Base-by-base conservation (phyloP, 2,888 invertebrate genomes). In the Spilosoma lubricipeda region DNA sequence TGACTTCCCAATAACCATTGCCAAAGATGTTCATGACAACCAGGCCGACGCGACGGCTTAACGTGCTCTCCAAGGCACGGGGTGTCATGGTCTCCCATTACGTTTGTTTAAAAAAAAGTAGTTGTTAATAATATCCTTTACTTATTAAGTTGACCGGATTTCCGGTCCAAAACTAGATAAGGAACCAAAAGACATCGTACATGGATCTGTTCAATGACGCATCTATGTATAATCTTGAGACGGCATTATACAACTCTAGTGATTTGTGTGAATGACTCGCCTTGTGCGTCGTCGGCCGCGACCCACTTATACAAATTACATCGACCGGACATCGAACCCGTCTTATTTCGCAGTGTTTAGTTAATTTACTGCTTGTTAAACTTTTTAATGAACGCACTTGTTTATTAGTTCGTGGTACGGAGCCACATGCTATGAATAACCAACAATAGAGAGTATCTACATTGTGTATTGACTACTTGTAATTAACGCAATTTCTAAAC, bases 301-400 rank as follows among this genome's bases (percentile, higher is more conserved):
- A 78, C 78, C 84, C 72, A 84, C 73, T 82, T 80, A 80, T 76
- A 73, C 67, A 76, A 63, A 39, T 68, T 52, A 68, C 72, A 67
- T 70, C 76, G 74, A 64, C 75, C 78, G 82, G 78, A 64, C 82
- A 76, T 69, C 77, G 83, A 82, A 85, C 83, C 77, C 80, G 77
- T 71, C 69, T 65, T 36, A 71, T 76, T 83, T 84, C 70, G 74
- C 75, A 80, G 68, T 76, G 78, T 78, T 84, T 80, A 67, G 59
- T 36, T 67, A 67, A 74, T 74, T 74, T 67, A 70, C 42, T 36
- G 63, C 67, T 59, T 20, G 74, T 70, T 70, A 70, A 70, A 70
- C 42, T 70, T 56, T 71, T 64, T 70, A 74, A 74, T 74, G 70
- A 74, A 66, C 48, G 36, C 59, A 36, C 39, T 67, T 48, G 66